Evolutionary conservation across 2,888 invertebrate species (phyloP).

Genomic region (Sepioteuthis lessoniana): DNA sequence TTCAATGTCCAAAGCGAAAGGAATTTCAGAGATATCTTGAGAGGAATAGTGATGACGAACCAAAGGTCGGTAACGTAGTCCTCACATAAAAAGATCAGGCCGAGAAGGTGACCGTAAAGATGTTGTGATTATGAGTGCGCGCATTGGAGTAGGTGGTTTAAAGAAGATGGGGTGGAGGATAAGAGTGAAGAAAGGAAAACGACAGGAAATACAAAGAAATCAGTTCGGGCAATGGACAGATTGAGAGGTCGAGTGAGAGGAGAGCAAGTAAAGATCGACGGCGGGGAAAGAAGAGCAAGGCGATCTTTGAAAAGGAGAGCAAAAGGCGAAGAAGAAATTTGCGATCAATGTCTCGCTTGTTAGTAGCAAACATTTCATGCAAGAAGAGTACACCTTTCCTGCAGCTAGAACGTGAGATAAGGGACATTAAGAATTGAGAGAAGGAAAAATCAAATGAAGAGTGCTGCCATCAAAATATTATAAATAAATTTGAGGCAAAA

Average conservation of each 20-base stretch:
- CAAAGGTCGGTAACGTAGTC: neutral
- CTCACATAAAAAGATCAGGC: neutral
- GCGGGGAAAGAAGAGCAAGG: neutral
- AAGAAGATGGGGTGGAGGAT: neutral
- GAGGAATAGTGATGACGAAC: constrained; percentile 33
- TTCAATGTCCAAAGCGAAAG: constrained; percentile 20
- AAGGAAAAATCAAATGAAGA: neutral
- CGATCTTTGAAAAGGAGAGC: neutral
- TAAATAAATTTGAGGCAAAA: neutral
- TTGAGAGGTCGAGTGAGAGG: neutral
- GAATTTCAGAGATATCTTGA: constrained; percentile 20
- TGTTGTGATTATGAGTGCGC: constrained; percentile 14
- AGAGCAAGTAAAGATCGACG: neutral
- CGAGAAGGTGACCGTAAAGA: constrained; percentile 25
- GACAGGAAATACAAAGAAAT: constrained; percentile 23
- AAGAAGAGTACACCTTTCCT: neutral
- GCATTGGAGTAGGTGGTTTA: neutral
- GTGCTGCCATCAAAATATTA: neutral
- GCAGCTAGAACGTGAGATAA: neutral
- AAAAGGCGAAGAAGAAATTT: neutral
- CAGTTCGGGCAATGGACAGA: neutral
- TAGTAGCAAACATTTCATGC: constrained; percentile 17
- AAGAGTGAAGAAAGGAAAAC: neutral
- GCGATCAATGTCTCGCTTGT: neutral
- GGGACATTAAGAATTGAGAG: neutral